These are phyloP conservation scores for Oscheius sp. DNA, from an alignment of 2,888 invertebrate genomes.

Conservation along the genomic window DNA sequence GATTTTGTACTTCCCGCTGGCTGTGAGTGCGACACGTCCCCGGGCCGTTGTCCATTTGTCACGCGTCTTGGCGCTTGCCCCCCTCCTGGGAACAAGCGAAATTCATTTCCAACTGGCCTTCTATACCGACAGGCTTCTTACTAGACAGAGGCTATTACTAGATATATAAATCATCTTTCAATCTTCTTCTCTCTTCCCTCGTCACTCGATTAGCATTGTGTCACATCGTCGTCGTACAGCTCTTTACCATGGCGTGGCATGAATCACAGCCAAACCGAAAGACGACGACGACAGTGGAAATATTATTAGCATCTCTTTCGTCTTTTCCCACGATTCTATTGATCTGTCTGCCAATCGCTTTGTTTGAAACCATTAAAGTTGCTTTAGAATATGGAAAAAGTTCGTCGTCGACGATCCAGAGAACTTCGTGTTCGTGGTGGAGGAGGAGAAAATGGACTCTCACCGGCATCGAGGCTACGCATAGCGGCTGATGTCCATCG, in stretches of 20 bases:
- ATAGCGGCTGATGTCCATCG: constrained; percentile 63
- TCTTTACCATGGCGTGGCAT: not conserved
- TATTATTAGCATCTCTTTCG: not conserved
- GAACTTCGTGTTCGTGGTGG: constrained; percentile 4
- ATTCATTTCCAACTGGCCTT: constrained; percentile 14
- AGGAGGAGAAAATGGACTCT: constrained; percentile 43
- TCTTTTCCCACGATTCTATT: not conserved
- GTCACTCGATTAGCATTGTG: too few species aligned
- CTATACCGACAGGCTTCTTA: not conserved
- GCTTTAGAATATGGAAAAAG: constrained; percentile 1
- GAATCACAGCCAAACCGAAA: not conserved
- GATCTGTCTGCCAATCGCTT: not conserved
- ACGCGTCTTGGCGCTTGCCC: constrained; percentile 23
- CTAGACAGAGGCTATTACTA: not conserved
- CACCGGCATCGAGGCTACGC: constrained; percentile 59
- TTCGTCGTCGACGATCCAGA: constrained; percentile 19
- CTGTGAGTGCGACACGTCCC: not conserved
- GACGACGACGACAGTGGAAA: not conserved
- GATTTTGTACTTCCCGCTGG: constrained; percentile 1
- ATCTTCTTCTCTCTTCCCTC: not conserved
- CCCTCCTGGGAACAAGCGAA: constrained; percentile 27
- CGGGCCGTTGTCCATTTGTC: constrained; percentile 29
- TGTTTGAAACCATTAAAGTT: not conserved
- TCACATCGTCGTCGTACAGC: constrained; percentile 1
- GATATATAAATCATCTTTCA: not conserved